Evolutionary conservation across 2,113 vertebrate species (phyloP), one percentile per base, ranked within the genome.

Genomic region (Passer montanus): DNA sequence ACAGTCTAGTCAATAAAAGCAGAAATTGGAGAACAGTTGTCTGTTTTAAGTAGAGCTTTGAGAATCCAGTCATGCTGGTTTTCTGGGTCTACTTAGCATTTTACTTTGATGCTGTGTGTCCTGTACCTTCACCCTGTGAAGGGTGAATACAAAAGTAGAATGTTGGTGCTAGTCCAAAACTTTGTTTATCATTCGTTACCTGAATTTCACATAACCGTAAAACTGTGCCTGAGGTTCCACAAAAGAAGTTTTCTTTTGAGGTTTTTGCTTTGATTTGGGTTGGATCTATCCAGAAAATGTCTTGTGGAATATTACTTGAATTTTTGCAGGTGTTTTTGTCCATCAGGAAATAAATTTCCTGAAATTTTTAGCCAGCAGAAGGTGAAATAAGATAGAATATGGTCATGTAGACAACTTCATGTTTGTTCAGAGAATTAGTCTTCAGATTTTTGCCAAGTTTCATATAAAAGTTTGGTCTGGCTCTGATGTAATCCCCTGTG

Each of bases 361-460:
- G 63, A 87, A 78, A 63, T 77, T 83, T 43, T 91, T 64, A 90
- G 58, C 56, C 80, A 78, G 52, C 0, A 1, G 27, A 90, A 78
- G 53, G 44, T 75, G 44, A 93, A 88, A 53, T 82, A 87, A 88
- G 62, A 78, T 46, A 73, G 76, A 93, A 68, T 49, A 60, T 80
- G 62, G 11, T 90, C 6, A 0, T 53, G 35, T 72, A 86, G 80
- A 86, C 60, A 95, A 27, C 79, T 86, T 83, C 52, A 81, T 18
- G 39, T 44, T 37, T 68, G 31, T 44, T 95, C 64, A 81, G 64
- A 56, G 47, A 55, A 78, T 86, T 88, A 86, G 44, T 53, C 37
- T 87, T 90, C 39, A 84, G 46, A 70, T 75, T 93, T 95, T 94
- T 92, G 75, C 69, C 64, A 89, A 75, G 68, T 84, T 90, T 77